These are phyloP conservation scores for Charanyca ferruginea DNA, from an alignment of 2,888 invertebrate genomes.

Conservation along the genomic window DNA sequence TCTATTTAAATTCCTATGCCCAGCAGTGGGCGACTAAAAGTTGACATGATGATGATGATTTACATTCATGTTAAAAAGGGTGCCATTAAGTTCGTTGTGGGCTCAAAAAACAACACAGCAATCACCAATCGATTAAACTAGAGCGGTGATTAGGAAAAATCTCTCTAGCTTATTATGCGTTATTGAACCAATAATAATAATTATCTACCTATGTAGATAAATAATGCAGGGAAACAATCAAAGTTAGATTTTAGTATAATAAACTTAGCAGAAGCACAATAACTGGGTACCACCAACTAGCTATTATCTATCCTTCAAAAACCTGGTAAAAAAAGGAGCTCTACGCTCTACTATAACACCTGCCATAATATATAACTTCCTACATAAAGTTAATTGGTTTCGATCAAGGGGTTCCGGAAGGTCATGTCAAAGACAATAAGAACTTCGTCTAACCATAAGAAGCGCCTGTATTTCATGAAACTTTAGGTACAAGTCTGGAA, in stretches of 20 bases:
- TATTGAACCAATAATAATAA: neutral
- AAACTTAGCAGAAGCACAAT: neutral
- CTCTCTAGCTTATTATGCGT: neutral
- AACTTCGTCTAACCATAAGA: conserved; percentile 54
- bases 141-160: neutral
- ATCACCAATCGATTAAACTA: neutral
- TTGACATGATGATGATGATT: too few species aligned
- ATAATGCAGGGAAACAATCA: too few species aligned
- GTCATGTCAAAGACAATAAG: conserved; percentile 50
- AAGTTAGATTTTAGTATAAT: neutral
- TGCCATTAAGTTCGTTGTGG: neutral
- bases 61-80: neutral
- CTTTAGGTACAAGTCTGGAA: conserved; percentile 38
- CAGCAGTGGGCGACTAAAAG: too few species aligned
- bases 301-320: neutral
- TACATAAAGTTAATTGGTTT: conserved; percentile 63
- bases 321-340: neutral
- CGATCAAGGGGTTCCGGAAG: conserved; percentile 30
- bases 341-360: neutral
- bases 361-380: conserved; percentile 37
- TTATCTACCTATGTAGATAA: too few species aligned
- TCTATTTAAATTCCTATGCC: too few species aligned
- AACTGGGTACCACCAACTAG: neutral
- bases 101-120: neutral
- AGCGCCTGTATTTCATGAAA: conserved; percentile 60